Evolutionary conservation across 2,888 invertebrate species (phyloP).

Genomic region (Pristionchus fissidentatus): DNA sequence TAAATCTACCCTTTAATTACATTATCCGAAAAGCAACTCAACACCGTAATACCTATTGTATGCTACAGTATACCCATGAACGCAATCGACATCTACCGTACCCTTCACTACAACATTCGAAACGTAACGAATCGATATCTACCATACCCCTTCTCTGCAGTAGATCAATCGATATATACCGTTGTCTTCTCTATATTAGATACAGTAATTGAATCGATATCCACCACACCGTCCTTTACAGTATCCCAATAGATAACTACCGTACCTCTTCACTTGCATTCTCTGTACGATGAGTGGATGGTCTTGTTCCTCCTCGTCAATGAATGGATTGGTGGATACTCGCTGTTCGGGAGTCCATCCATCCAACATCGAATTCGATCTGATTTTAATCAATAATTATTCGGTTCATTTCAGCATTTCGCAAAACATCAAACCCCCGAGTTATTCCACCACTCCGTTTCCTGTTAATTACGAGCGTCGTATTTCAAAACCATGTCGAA

Average conservation of each 20-base stretch:
- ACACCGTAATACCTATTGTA: too few species aligned
- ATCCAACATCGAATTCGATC: not conserved
- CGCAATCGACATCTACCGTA: not conserved
- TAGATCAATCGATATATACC: not conserved
- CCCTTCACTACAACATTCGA: not conserved
- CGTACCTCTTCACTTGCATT: constrained; percentile 40
- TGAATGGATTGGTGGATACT: constrained; percentile 37
- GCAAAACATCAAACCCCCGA: not conserved
- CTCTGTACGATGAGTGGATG: constrained; percentile 42
- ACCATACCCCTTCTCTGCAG: not conserved
- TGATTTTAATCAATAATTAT: not conserved
- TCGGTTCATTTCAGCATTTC: not conserved
- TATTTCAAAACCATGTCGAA: too few species aligned
- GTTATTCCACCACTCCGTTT: not conserved
- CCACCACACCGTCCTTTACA: not conserved
- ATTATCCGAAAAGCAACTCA: too few species aligned
- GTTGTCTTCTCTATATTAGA: too few species aligned
- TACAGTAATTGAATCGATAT: not conserved
- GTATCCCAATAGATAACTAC: not conserved
- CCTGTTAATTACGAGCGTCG: not conserved
- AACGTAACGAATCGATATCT: not conserved
- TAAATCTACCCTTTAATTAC: not conserved
- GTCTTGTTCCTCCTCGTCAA: constrained; percentile 42
- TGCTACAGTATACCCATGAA: not conserved
- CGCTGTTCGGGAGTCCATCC: constrained; percentile 43